A percentile compares a stretch with the other conserved stretches of the same genome.
Conservation (phyloP, 2,888 invertebrate species). For the Pantelozetes paolii region DNA sequence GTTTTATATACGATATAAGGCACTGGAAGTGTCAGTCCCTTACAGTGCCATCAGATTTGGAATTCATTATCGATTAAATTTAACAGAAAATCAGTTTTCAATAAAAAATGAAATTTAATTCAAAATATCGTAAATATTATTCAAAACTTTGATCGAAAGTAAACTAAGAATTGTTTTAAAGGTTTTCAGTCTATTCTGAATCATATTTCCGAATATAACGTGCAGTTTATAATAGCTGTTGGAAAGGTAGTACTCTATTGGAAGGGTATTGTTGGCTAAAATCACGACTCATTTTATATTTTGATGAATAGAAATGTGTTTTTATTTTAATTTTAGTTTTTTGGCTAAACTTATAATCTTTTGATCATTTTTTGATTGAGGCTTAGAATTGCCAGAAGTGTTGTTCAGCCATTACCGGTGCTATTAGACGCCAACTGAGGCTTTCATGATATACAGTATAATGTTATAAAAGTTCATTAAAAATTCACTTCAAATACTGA, state of each 20-base stretch:
- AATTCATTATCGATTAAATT: neutral
- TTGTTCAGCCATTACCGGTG: constrained; percentile 22
- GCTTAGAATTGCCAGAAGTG: constrained; percentile 19
- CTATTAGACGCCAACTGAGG: neutral
- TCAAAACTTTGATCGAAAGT: neutral
- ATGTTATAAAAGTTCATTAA: constrained; percentile 23
- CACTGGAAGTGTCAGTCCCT: no score
- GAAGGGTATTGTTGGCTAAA: neutral
- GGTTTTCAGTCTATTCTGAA: neutral
- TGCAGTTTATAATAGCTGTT: neutral
- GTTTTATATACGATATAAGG: no score
- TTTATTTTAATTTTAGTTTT: neutral
- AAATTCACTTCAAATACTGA: constrained; percentile 21
- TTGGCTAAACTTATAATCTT: constrained; percentile 23
- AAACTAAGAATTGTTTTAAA: neutral
- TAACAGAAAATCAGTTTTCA: neutral
- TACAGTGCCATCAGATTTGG: no score
- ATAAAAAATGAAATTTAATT: no score
- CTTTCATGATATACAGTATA: neutral
- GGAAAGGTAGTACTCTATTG: no score
- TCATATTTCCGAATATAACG: neutral
- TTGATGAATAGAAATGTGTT: neutral
- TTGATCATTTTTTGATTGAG: constrained; percentile 28
- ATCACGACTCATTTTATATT: constrained; percentile 14
- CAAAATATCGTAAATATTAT: neutral